Evolutionary conservation across 2,797 vertebrate species (phyloP).

Genomic region (Heliangelus exortis): DNA sequence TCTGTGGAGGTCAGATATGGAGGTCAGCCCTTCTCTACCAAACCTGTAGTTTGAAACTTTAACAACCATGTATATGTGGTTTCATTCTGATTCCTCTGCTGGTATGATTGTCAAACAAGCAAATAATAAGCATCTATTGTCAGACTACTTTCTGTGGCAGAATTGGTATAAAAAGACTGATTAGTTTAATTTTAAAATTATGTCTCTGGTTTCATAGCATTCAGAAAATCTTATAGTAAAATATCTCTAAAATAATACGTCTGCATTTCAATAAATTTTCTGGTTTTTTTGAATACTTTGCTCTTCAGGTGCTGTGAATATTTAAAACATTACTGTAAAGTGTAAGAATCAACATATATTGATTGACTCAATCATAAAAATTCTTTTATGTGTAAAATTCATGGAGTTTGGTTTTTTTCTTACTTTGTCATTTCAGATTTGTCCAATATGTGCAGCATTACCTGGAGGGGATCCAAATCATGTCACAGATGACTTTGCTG

Average conservation of each 20-base stretch:
- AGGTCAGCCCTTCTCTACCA: background rate
- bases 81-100: background rate
- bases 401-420: background rate
- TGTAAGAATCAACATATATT: background rate
- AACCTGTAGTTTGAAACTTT: background rate
- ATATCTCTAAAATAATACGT: background rate
- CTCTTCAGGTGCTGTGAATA: background rate
- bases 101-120: background rate
- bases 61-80: accelerated
- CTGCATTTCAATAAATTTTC: background rate
- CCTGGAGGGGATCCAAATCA: slow-evolving; percentile 99
- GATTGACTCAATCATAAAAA: background rate
- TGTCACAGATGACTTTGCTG: slow-evolving; percentile 98
- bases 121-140: background rate
- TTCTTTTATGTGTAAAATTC: background rate
- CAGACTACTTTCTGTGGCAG: background rate
- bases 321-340: background rate
- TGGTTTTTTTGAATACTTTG: background rate
- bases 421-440: slow-evolving; percentile 88
- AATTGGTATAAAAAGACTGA: background rate
- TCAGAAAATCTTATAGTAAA: background rate
- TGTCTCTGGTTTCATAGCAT: background rate
- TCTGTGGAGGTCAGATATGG: background rate
- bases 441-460: slow-evolving; percentile 98
- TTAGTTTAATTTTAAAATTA: background rate